Evolutionary conservation across 2,797 vertebrate species (phyloP), one percentile per base, ranked within the genome.

Genomic region (Jordanella pulchra): DNA sequence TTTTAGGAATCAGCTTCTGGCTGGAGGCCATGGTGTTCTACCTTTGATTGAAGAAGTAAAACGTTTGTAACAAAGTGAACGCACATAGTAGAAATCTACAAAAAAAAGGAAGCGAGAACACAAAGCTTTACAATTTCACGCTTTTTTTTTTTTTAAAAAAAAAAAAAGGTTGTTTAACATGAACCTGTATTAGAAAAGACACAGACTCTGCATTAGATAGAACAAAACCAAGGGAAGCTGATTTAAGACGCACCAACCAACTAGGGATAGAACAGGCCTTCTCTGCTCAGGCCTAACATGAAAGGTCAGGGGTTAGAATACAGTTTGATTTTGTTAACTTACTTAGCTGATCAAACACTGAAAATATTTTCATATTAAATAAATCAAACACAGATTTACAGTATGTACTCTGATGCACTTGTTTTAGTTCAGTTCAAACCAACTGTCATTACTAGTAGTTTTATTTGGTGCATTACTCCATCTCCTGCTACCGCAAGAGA

Each of bases 221-320:
- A 35, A 61, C 35, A 18, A 71, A 32, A 56, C 45, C 1, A 17
- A 51, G 55, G 82, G 65, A 79, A 90, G 75, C 58, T 73, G 82
- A 87, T 71, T 77, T 14, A 32, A 61, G 21, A 39, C 23, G 32
- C 32, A 64, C 39, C 39, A 64, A 44, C 25, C 23, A 15, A 63
- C 12, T 6, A 42, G 14, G 39, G 23, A 44, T n/a, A n/a, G n/a
- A n/a, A n/a, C n/a, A n/a, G n/a, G n/a, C n/a, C n/a, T n/a, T n/a
- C n/a, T n/a, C n/a, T n/a, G n/a, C n/a, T n/a, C n/a, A n/a, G n/a
- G n/a, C n/a, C n/a, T n/a, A n/a, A n/a, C n/a, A n/a, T n/a, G n/a
- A n/a, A n/a, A n/a, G 42, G 6, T 13, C 35, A 63, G 39, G 60
- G 39, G 14, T 25, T 21, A 15, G 32, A 63, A 13, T 23, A 32